Evolutionary conservation across 2,797 vertebrate genomes (phyloP), one percentile per base, ranked within the genome.

Genomic region (Geotrypetes seraphini): DNA sequence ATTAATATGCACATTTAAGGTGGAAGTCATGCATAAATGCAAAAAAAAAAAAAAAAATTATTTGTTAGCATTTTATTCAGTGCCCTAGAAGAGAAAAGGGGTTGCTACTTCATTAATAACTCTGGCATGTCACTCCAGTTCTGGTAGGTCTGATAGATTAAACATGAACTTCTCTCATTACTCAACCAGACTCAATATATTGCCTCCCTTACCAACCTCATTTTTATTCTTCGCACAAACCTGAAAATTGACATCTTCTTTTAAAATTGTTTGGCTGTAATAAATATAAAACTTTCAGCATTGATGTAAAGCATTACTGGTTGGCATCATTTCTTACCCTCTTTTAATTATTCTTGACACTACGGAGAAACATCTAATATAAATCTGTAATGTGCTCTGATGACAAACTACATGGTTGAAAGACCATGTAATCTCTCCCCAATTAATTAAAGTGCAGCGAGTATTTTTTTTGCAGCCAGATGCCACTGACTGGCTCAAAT

Each of bases 341-440:
- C 84, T 92, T 92, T 89, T 97, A 95, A 96, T 96, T 90, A 93
- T 86, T 95, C 87, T 84, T 97, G 95, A 98, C 95, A 96, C 93
- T 89, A 87, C 93, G 89, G 92, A 97, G 92, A 96, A 96, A 93
- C 88, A 91, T 96, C 92, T 96, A 95, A 95, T 97, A 95, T 92
- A 92, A 93, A 92, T 97, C 91, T 93, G 91, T 97, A 98, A 97
- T 97, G 89, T 87, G 87, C 85, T 83, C 92, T 96, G 94, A 97
- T 98, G 94, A 97, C 93, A 96, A 89, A 96, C 93, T 95, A 89
- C 94, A 96, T 82, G 93, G 87, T 92, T 97, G 93, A 88, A 98
- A 89, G 91, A 95, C 91, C 94, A 90, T 97, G 94, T 98, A 96
- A 98, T 98, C 89, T 93, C 88, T 84, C 84, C 79, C 86, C 94